A percentile compares a stretch with the other conserved stretches of the same genome.
Evolutionary conservation across 1,140 invertebrate species (phyloP).

Genomic region (Augochlora pura): DNA sequence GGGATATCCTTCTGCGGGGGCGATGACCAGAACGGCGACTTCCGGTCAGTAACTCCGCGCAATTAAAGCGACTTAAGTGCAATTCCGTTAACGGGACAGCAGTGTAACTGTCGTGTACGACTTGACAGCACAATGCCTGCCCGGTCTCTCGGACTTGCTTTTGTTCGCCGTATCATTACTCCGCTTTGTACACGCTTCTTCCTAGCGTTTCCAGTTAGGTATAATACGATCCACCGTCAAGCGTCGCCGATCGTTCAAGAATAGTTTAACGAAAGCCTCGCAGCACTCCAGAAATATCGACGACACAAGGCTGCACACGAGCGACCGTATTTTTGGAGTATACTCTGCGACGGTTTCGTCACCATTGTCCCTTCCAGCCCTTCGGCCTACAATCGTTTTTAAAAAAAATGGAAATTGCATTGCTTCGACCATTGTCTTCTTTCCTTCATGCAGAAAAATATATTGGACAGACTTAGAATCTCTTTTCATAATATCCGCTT

Average conservation of each 20-base stretch:
- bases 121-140: slow-evolving; percentile 60
- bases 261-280: background rate
- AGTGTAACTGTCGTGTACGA: slow-evolving; percentile 59
- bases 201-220: background rate
- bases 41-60: slow-evolving; percentile 65
- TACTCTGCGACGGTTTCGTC: background rate
- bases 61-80: slow-evolving; percentile 65
- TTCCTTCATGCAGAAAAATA: too few species aligned
- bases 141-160: slow-evolving; percentile 27
- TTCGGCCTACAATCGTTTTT: slow-evolving; percentile 10
- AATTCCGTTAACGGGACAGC: slow-evolving; percentile 61
- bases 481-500: too few species aligned
- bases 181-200: background rate
- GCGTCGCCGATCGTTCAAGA: background rate
- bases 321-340: slow-evolving; percentile 5
- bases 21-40: slow-evolving; percentile 64
- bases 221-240: background rate
- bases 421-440: too few species aligned
- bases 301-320: slow-evolving; percentile 7
- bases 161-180: slow-evolving; percentile 44
- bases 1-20: slow-evolving; percentile 23
- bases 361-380: background rate
- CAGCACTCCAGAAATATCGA: slow-evolving; percentile 25
- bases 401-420: too few species aligned
- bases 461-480: too few species aligned